These are phyloP conservation scores for Rhynchopsitta pachyrhyncha DNA, from an alignment of 2,113 vertebrate species.

Conservation along the genomic window DNA sequence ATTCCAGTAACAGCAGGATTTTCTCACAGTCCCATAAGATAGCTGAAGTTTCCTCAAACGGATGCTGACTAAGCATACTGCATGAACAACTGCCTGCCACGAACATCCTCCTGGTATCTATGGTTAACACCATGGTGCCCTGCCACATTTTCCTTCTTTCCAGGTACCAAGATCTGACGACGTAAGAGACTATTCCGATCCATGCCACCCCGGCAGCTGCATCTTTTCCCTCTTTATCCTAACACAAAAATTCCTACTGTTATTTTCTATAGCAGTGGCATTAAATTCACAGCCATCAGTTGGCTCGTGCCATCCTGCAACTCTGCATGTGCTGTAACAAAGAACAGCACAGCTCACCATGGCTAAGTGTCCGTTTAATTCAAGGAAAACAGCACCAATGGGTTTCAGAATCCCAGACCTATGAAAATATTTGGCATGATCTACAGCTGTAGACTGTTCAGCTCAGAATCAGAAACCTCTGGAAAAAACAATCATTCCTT, in stretches of 20 bases:
- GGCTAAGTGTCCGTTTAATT: neutral
- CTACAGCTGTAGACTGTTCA: neutral
- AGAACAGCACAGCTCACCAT: neutral
- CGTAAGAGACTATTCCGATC: neutral
- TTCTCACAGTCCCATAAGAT: neutral
- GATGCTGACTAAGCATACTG: neutral
- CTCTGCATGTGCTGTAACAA: neutral
- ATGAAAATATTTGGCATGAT: neutral
- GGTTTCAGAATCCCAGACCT: neutral
- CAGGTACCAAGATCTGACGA: neutral
- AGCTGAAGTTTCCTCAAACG: neutral
- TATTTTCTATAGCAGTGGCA: neutral
- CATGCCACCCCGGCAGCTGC: neutral
- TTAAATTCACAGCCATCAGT: neutral
- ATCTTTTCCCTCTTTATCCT: neutral
- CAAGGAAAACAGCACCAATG: neutral
- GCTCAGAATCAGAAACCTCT: neutral
- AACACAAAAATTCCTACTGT: neutral
- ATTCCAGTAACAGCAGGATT: neutral
- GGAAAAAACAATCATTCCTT: neutral
- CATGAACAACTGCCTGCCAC: neutral
- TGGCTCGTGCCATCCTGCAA: neutral
- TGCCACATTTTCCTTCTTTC: neutral
- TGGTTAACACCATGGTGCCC: neutral
- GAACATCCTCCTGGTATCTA: neutral